These are phyloP conservation scores for Xylota segnis DNA, from an alignment of 2,888 invertebrate species.

Conservation along the genomic window DNA sequence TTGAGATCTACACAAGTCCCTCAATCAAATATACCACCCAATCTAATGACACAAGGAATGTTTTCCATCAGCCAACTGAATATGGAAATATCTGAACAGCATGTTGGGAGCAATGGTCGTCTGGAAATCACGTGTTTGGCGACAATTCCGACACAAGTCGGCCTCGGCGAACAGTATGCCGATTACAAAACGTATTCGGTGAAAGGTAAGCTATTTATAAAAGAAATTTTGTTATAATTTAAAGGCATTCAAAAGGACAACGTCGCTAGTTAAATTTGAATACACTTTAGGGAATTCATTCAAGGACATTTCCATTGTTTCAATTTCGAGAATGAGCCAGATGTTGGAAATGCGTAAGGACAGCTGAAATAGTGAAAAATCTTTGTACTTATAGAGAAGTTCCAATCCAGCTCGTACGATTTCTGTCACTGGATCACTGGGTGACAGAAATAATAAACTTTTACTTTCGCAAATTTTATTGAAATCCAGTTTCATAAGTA, in stretches of 20 bases:
- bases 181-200: constrained; percentile 90
- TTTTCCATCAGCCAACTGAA: constrained; percentile 89
- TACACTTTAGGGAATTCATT: too few relatives aligned
- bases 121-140: constrained; percentile 91
- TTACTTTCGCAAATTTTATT: too few relatives aligned
- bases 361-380: too few relatives aligned
- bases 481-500: too few relatives aligned
- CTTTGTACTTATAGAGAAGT: too few relatives aligned
- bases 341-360: too few relatives aligned
- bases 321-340: too few relatives aligned
- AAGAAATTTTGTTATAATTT: background rate
- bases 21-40: constrained; percentile 68
- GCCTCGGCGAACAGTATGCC: constrained; percentile 89
- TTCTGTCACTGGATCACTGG: too few relatives aligned
- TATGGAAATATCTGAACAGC: constrained; percentile 90
- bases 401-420: too few relatives aligned
- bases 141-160: constrained; percentile 91
- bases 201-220: constrained; percentile 86
- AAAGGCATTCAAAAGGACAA: background rate
- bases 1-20: constrained; percentile 56
- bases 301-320: too few relatives aligned
- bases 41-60: constrained; percentile 82
- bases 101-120: constrained; percentile 89
- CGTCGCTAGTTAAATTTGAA: too few relatives aligned
- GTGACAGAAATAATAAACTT: too few relatives aligned